Conservation (phyloP, 2,113 vertebrate genomes). For the Myxocyprinus asiaticus region DNA sequence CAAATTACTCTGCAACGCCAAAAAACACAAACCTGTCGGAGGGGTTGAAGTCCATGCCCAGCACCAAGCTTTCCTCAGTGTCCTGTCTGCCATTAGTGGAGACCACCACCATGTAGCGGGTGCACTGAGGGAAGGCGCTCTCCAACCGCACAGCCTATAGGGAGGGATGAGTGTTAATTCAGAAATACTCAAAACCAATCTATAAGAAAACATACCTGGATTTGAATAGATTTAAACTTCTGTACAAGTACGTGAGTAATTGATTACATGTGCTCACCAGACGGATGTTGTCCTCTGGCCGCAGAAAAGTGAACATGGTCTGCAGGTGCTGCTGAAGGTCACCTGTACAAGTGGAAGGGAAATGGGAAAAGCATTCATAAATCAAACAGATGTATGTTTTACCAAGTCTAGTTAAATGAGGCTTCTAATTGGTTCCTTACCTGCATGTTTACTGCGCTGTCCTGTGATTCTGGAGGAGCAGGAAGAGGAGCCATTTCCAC, state of each 20-base stretch:
- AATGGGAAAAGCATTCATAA: conserved; percentile 13
- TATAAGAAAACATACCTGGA: too few species aligned
- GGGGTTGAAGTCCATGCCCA: conserved; percentile 93
- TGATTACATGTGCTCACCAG: conserved; percentile 79
- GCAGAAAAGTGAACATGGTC: conserved; percentile 96
- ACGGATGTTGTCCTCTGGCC: conserved; percentile 95
- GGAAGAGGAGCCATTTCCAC: conserved; percentile 87
- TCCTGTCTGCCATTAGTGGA: conserved; percentile 95
- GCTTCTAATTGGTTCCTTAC: conserved; percentile 63
- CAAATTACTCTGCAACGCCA: not conserved
- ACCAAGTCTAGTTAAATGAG: too few species aligned
- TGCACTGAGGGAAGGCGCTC: conserved; percentile 89
- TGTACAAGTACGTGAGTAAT: too few species aligned
- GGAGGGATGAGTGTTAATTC: too few species aligned
- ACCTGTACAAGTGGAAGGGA: conserved; percentile 68
- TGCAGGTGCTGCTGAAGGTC: conserved; percentile 98
- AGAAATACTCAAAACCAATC: too few species aligned
- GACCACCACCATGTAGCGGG: conserved; percentile 98
- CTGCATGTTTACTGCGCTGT: conserved; percentile 93
- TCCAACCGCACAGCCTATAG: conserved; percentile 92
- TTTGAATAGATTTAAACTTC: too few species aligned
- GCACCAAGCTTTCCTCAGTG: conserved; percentile 95
- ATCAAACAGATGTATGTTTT: not conserved
- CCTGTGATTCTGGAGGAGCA: conserved; percentile 82
- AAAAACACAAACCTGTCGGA: conserved; percentile 82